Evolutionary conservation across 2,888 invertebrate species (phyloP).

Genomic region (Sphinx pinastri): DNA sequence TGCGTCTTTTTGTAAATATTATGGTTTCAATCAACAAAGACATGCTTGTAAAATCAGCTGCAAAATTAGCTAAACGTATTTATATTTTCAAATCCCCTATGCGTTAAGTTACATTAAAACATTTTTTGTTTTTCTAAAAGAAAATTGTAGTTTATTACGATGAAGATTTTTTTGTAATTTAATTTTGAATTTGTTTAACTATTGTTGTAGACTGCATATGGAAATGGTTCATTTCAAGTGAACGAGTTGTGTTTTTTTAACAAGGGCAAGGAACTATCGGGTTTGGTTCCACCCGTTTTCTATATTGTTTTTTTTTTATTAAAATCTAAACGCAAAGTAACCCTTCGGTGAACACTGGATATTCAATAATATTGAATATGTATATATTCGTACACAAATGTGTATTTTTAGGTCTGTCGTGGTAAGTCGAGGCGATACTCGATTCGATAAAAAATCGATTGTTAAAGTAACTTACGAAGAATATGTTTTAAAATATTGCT

Average conservation of each 20-base stretch:
- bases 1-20: background rate
- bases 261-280: background rate
- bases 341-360: slow-evolving; percentile 14
- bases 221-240: no score
- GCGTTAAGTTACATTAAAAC: no score
- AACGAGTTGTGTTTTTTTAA: background rate
- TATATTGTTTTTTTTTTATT: background rate
- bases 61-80: no score
- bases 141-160: no score
- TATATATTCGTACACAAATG: slow-evolving; percentile 39
- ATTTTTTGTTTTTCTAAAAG: no score
- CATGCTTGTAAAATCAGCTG: no score
- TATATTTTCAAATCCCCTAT: no score
- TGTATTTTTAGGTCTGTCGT: slow-evolving; percentile 32
- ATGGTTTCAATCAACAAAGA: background rate
- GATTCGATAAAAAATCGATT: background rate
- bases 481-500: background rate
- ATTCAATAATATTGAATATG: slow-evolving; percentile 29
- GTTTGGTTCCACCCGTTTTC: background rate
- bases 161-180: no score
- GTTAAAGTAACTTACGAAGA: background rate
- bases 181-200: no score
- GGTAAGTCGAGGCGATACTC: background rate
- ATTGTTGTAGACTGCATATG: no score
- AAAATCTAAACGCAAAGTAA: background rate